Conservation (phyloP, 2,113 vertebrate genomes). For the Scatophagus argus region DNA sequence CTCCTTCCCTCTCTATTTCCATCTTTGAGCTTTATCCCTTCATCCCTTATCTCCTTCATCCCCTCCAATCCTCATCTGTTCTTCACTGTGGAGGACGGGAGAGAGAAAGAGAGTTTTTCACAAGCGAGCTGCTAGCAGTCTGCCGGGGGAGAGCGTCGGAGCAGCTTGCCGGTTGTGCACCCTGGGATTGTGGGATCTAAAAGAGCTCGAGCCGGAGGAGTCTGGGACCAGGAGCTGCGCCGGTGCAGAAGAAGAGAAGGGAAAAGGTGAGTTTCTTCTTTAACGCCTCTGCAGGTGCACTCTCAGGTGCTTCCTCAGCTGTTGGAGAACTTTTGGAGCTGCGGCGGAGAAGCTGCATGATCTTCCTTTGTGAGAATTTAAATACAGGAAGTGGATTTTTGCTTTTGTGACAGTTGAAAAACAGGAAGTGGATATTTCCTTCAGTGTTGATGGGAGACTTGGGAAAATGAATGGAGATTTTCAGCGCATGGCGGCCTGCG, state of each 20-base stretch:
- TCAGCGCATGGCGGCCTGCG: not conserved
- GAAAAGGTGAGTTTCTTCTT: constrained; percentile 73
- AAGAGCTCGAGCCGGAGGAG: constrained; percentile 31
- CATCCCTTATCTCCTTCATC: constrained; percentile 88
- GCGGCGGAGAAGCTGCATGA: not conserved
- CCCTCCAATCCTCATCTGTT: constrained; percentile 84
- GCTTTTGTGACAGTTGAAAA: not conserved
- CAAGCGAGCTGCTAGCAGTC: constrained; percentile 74
- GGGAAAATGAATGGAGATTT: not conserved
- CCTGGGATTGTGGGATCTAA: constrained; percentile 58
- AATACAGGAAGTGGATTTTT: not conserved
- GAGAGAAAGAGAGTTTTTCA: constrained; percentile 76
- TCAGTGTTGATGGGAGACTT: not conserved
- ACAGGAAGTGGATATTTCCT: not conserved
- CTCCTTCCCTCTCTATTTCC: constrained; percentile 78
- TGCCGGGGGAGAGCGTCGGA: constrained; percentile 61
- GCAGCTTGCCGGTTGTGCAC: constrained; percentile 45
- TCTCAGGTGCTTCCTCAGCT: constrained; percentile 11
- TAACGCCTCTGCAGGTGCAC: not conserved
- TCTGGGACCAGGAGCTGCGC: constrained; percentile 45
- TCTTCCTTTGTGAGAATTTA: not conserved
- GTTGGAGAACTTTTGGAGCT: constrained; percentile 3
- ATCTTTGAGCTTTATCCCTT: constrained; percentile 86
- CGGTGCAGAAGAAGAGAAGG: constrained; percentile 33
- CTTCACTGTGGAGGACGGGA: constrained; percentile 67